Conservation (phyloP, 92 coral and sea anemone genomes). For the Plumapathes pennacea region DNA sequence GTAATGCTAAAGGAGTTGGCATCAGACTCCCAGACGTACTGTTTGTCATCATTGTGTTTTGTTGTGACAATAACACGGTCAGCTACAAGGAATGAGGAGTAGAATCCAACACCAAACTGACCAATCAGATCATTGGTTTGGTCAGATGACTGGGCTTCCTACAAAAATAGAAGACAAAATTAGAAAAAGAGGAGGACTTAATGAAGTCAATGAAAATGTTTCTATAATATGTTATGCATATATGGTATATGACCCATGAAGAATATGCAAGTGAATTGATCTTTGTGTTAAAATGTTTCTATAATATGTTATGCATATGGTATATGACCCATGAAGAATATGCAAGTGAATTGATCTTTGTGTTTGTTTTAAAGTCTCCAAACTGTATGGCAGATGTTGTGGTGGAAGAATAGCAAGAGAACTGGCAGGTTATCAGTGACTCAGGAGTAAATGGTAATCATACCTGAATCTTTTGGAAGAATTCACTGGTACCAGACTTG, state of each 20-base stretch:
- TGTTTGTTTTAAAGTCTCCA: too few species aligned
- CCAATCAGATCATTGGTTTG: slow-evolving; percentile 91
- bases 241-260: too few species aligned
- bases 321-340: too few species aligned
- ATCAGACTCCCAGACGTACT: slow-evolving; percentile 98
- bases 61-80: slow-evolving; percentile 97
- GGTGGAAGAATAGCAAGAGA: too few species aligned
- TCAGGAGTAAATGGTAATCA: slow-evolving; percentile 1
- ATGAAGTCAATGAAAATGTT: neutral
- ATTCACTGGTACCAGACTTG: slow-evolving; percentile 98
- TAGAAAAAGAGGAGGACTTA: neutral
- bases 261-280: too few species aligned
- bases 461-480: slow-evolving; percentile 84
- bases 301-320: too few species aligned
- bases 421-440: too few species aligned
- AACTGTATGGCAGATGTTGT: too few species aligned
- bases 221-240: neutral
- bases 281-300: too few species aligned
- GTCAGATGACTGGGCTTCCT: slow-evolving; percentile 30
- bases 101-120: slow-evolving; percentile 99
- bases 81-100: slow-evolving; percentile 95
- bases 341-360: too few species aligned
- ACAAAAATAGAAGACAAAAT: neutral
- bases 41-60: slow-evolving; percentile 96
- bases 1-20: slow-evolving; percentile 91